Percentiles rank a stretch among this genome's conserved stretches.
phyloP scores from a whole-genome alignment of 2,113 vertebrate genomes.

The Tragelaphus buxtoni region DNA sequence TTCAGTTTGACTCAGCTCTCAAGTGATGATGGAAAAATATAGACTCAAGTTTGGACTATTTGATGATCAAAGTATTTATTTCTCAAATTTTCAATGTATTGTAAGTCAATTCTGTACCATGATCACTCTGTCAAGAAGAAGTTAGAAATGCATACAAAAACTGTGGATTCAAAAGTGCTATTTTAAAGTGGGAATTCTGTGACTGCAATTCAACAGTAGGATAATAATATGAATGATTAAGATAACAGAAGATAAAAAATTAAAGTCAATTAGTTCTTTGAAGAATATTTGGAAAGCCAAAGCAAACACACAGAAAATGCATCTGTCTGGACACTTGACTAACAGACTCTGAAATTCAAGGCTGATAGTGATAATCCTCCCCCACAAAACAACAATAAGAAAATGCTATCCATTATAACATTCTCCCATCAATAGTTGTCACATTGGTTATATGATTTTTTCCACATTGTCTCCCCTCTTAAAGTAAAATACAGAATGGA shows the following conservation, averaged over 20 bases:
- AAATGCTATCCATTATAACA: not conserved
- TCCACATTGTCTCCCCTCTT: not conserved
- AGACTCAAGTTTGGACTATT: not conserved
- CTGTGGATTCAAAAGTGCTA: not conserved
- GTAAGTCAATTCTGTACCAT: not conserved
- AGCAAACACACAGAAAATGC: not conserved
- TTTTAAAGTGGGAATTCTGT: not conserved
- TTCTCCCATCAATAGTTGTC: not conserved
- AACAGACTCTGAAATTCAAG: not conserved
- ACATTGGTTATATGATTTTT: not conserved
- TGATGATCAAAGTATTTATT: not conserved
- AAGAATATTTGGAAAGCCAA: not conserved
- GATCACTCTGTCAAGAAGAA: not conserved
- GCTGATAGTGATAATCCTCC: not conserved
- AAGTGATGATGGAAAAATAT: not conserved
- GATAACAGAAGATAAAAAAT: not conserved
- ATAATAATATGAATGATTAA: not conserved
- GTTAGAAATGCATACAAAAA: not conserved
- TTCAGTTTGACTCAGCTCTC: not conserved
- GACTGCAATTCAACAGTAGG: not conserved
- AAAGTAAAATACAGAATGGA: not conserved
- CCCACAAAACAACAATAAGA: not conserved
- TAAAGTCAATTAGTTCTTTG: not conserved
- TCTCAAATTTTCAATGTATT: no score
- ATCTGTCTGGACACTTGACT: not conserved